These are phyloP conservation scores for Alviniconcha marisindica DNA, from an alignment of 1,140 invertebrate genomes.

Conservation along the genomic window DNA sequence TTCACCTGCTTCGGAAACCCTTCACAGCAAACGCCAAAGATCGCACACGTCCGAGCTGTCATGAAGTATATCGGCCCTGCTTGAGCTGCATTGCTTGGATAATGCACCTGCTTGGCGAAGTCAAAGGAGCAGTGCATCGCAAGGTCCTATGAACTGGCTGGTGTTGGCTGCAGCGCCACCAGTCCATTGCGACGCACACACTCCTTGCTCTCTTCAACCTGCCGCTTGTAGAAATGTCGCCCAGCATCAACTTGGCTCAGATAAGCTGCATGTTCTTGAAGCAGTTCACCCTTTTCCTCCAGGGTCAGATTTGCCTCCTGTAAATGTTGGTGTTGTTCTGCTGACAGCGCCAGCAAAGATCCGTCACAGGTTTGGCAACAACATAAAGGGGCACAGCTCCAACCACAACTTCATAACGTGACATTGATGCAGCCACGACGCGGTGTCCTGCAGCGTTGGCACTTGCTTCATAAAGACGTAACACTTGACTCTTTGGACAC, in stretches of 20 bases:
- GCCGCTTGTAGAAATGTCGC: conserved; percentile 1
- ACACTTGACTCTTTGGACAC: conserved; percentile 81
- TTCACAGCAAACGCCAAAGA: conserved; percentile 58
- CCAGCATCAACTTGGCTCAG: conserved; percentile 33
- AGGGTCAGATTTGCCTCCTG: background rate
- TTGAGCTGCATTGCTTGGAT: conserved; percentile 49
- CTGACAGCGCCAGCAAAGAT: conserved; percentile 56
- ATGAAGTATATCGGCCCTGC: conserved; percentile 57
- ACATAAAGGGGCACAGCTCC: conserved; percentile 41
- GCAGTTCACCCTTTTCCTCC: background rate
- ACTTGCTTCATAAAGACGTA: background rate
- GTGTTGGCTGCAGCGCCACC: background rate
- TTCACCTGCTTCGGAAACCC: conserved; percentile 34
- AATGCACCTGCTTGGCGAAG: conserved; percentile 61
- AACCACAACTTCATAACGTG: conserved; percentile 35
- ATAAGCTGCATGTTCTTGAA: background rate
- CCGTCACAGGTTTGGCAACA: conserved; percentile 36
- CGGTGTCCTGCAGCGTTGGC: background rate
- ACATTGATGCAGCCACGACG: background rate
- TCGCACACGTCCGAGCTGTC: conserved; percentile 55
- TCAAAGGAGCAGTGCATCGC: conserved; percentile 44
- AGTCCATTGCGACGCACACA: background rate
- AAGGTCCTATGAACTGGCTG: background rate
- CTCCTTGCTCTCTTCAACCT: background rate
- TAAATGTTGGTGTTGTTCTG: conserved; percentile 47